Evolutionary conservation across 53 echinoderm and acorn worm species (phyloP).

Genomic region (Henricia sp.): DNA sequence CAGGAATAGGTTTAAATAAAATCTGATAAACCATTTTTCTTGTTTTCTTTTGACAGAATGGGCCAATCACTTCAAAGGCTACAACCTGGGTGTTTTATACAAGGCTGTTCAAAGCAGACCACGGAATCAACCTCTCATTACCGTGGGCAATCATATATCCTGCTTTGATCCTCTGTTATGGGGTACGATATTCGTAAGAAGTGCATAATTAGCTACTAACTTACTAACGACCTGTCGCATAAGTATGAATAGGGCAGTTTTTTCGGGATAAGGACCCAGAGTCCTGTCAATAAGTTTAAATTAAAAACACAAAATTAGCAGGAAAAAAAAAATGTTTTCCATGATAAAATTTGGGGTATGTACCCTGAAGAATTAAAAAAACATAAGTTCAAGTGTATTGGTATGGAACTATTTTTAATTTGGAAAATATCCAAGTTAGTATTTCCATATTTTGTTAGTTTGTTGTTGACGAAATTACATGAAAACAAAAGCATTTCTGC

Average conservation of each 20-base stretch:
- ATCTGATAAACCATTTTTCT: no score
- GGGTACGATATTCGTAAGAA: slow-evolving; percentile 60
- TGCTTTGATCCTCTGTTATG: slow-evolving; percentile 81
- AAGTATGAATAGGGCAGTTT: no score
- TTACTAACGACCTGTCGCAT: no score
- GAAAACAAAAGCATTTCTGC: no score
- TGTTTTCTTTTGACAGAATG: slow-evolving; percentile 69
- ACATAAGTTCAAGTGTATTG: no score
- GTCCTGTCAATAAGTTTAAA: no score
- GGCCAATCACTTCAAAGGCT: slow-evolving; percentile 67
- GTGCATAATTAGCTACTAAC: background rate
- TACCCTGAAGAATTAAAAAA: background rate
- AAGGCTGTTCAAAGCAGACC: slow-evolving; percentile 57
- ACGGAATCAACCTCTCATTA: slow-evolving; percentile 72
- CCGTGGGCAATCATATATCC: slow-evolving; percentile 90
- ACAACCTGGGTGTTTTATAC: slow-evolving; percentile 70
- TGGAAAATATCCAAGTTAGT: no score
- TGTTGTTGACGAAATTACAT: background rate
- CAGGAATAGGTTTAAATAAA: no score
- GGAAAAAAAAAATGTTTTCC: no score
- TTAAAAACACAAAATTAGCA: background rate
- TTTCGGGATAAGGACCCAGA: no score
- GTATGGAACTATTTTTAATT: no score
- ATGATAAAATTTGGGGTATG: no score
- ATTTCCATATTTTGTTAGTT: background rate